Base-by-base conservation (phyloP, 2,888 invertebrate species). In the Callosobruchus maculatus region DNA sequence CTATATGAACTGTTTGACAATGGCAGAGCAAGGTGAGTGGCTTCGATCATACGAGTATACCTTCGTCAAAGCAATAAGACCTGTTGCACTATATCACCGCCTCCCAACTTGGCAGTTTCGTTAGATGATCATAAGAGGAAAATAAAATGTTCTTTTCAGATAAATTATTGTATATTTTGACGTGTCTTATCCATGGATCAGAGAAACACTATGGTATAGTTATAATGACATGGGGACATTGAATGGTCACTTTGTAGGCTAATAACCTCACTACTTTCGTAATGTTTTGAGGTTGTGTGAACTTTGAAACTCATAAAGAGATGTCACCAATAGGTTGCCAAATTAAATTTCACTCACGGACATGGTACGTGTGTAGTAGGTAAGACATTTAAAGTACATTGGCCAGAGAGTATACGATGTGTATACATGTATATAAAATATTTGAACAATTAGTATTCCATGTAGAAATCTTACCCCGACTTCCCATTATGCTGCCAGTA, bases 1-100 rank as follows among this genome's bases (percentile, higher is more conserved):
- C 86, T 94, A 78, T 90, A 93, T 80, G 88, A 91, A 7, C 89
- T 92, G 21, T 93, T 93, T 92, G 92, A 93, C 81, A 92, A 92
- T 74, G 90, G 91, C 5, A 91, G 92, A 83, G 90, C 92, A 82
- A 90, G 91, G 94, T 94, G 84, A 89, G 88, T 49, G 2, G 26
- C 7, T 26, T 26, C 26, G 3, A 4, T 2, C 26, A 26, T 26
- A 26, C n/a, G n/a, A n/a, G n/a, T n/a, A n/a, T n/a, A n/a, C n/a
- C n/a, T n/a, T n/a, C n/a, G n/a, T n/a, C n/a, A n/a, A n/a, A n/a
- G n/a, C n/a, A n/a, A n/a, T n/a, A n/a, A n/a, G n/a, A n/a, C n/a
- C n/a, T n/a, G n/a, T n/a, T n/a, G n/a, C n/a, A n/a, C n/a, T n/a
- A n/a, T n/a, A n/a, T n/a, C n/a, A n/a, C n/a, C n/a, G n/a, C n/a